These are phyloP conservation scores for Siniperca chuatsi DNA, from an alignment of 2,113 vertebrate species.

Conservation along the genomic window DNA sequence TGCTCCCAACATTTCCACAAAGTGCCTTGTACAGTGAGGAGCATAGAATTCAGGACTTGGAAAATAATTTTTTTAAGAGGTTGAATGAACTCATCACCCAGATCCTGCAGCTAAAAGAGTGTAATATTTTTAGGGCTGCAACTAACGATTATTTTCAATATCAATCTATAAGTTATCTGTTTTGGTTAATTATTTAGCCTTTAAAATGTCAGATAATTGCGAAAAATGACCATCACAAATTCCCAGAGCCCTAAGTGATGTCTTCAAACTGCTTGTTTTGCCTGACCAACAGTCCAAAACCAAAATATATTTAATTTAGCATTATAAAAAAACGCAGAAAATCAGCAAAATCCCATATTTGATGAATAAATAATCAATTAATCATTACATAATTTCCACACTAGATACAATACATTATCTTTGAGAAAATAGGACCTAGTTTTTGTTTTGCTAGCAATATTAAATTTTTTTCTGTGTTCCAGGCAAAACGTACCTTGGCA, in stretches of 20 bases:
- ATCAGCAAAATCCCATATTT: not conserved
- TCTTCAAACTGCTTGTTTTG: not conserved
- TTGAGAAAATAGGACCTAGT: not conserved
- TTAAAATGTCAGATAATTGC: not conserved
- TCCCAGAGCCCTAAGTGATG: not conserved
- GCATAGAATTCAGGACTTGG: not conserved
- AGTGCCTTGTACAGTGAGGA: not conserved
- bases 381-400: not conserved
- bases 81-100: not conserved
- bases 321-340: not conserved
- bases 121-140: not conserved
- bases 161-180: not conserved
- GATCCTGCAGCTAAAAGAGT: not conserved
- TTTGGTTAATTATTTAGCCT: not conserved
- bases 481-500: constrained; percentile 36
- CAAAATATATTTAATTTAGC: not conserved
- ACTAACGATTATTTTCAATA: not conserved
- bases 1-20: not conserved
- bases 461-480: constrained; percentile 6
- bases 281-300: not conserved
- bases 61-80: not conserved
- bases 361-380: not conserved
- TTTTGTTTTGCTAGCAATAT: not conserved
- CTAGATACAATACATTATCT: not conserved
- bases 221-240: too few species aligned